These are phyloP conservation scores for Ochropleura plecta DNA, from an alignment of 2,888 invertebrate species.

Conservation along the genomic window DNA sequence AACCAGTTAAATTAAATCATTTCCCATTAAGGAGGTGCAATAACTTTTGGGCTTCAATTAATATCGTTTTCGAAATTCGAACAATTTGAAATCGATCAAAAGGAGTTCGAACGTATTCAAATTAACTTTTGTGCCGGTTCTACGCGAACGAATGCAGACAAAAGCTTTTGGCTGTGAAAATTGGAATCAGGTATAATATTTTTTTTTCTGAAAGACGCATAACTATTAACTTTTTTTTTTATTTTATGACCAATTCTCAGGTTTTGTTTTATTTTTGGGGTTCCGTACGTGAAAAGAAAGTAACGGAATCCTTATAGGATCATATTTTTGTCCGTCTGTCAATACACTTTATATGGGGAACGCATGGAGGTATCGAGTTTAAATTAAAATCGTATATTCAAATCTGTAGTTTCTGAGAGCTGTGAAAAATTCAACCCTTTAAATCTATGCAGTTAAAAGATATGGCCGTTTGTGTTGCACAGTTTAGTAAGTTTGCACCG, in stretches of 20 bases:
- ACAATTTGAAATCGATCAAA: constrained; percentile 59
- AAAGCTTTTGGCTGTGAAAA: constrained; percentile 20
- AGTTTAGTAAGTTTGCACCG: no score
- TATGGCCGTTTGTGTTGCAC: no score
- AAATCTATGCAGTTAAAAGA: no score
- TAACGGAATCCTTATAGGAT: no score
- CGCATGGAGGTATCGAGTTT: no score
- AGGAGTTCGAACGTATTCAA: constrained; percentile 53
- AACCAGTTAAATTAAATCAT: constrained; percentile 58
- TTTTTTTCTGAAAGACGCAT: background rate
- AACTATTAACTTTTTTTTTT: background rate
- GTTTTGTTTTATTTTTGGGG: no score
- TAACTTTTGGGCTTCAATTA: constrained; percentile 62
- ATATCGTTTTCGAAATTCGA: constrained; percentile 54
- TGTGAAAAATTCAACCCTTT: no score
- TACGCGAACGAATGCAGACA: constrained; percentile 19
- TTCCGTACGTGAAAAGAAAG: no score
- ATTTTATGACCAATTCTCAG: background rate
- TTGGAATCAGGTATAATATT: background rate
- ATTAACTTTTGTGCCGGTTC: constrained; percentile 54
- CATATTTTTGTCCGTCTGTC: no score
- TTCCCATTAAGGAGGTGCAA: constrained; percentile 57
- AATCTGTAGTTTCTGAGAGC: no score
- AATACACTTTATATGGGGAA: no score
- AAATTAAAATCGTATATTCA: no score